Conservation (phyloP, 2,888 invertebrate genomes). For the Acleris holmiana region DNA sequence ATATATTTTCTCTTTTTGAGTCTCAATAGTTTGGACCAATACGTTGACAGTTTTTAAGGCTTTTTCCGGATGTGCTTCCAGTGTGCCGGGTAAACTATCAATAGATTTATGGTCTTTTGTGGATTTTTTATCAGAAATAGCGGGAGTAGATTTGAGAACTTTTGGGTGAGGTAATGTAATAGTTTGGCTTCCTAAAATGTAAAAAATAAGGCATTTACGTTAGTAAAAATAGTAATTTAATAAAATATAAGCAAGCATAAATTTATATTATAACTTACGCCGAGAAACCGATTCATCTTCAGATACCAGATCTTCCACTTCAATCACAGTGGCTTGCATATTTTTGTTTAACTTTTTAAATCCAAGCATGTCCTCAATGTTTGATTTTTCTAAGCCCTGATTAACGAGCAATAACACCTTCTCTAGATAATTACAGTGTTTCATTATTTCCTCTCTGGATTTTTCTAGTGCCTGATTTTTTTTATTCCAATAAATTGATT, state of each 20-base stretch:
- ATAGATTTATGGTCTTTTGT: slow-evolving; percentile 28
- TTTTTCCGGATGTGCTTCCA: slow-evolving; percentile 36
- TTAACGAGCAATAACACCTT: slow-evolving; percentile 65
- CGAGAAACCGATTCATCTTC: slow-evolving; percentile 62
- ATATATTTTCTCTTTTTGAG: slow-evolving; percentile 42
- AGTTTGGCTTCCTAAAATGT: slow-evolving; percentile 65
- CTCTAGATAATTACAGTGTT: slow-evolving; percentile 65
- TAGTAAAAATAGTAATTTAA: neutral
- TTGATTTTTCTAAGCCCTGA: slow-evolving; percentile 60
- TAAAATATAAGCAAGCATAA: too few relatives aligned
- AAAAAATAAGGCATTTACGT: neutral
- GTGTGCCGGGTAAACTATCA: slow-evolving; percentile 34
- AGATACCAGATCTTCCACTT: slow-evolving; percentile 66
- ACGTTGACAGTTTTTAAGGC: slow-evolving; percentile 44
- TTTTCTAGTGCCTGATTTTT: slow-evolving; percentile 62
- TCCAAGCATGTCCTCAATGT: slow-evolving; percentile 37
- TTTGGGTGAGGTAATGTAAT: slow-evolving; percentile 63
- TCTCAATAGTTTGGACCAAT: slow-evolving; percentile 57
- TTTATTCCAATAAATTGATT: slow-evolving; percentile 61
- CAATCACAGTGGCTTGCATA: slow-evolving; percentile 46
- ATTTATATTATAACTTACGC: slow-evolving; percentile 50
- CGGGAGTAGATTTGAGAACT: slow-evolving; percentile 48
- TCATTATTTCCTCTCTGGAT: slow-evolving; percentile 57
- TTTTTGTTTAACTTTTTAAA: slow-evolving; percentile 43
- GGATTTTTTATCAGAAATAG: slow-evolving; percentile 38